Evolutionary conservation across 30 jellyfish, hydroid and myxozoan species (phyloP).

Genomic region (Chironex yamaguchii): DNA sequence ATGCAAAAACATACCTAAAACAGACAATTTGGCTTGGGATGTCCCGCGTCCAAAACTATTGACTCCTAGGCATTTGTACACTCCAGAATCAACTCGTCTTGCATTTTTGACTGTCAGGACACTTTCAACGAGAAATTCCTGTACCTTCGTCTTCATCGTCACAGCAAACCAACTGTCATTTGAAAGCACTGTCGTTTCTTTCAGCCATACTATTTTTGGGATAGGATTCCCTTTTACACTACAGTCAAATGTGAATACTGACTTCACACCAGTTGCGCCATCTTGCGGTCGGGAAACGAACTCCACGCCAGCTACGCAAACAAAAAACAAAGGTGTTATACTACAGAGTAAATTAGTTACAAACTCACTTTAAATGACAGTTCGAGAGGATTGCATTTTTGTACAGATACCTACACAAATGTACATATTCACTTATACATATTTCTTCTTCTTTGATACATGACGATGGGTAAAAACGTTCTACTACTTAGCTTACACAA

Average conservation of each 20-base stretch:
- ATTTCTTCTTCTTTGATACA: no score
- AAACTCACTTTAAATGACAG: no score
- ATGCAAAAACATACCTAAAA: neutral
- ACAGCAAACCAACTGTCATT: neutral
- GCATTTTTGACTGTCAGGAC: neutral
- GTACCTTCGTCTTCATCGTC: neutral
- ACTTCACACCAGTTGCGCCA: neutral
- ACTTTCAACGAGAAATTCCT: conserved; percentile 40
- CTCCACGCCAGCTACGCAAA: no score
- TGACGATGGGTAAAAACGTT: no score
- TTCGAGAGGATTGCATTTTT: no score
- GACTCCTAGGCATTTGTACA: conserved; percentile 37
- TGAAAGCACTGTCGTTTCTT: neutral
- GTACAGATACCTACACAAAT: no score
- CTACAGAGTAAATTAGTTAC: no score
- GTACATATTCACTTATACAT: no score
- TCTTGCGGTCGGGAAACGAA: neutral
- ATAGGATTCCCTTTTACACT: neutral
- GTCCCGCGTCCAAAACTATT: conserved; percentile 22
- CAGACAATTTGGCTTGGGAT: neutral
- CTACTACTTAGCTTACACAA: no score
- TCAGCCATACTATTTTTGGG: neutral
- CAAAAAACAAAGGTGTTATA: no score
- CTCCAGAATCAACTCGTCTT: conserved; percentile 19
- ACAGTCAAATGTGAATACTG: neutral